These are phyloP conservation scores for Bombus sylvicola DNA, from an alignment of 1,140 invertebrate species.

Conservation along the genomic window DNA sequence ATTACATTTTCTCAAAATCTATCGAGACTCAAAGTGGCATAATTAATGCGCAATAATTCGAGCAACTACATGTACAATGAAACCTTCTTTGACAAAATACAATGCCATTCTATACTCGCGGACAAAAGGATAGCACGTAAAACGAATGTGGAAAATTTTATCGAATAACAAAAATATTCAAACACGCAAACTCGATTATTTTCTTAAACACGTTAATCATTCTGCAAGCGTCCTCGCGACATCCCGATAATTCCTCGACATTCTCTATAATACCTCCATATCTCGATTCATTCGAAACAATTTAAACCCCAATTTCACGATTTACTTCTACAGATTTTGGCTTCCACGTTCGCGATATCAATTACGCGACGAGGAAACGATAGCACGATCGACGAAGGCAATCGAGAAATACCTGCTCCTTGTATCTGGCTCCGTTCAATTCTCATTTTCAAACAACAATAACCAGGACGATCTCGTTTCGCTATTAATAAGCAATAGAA, in stretches of 20 bases:
- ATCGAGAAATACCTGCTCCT: too few relatives aligned
- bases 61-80: too few relatives aligned
- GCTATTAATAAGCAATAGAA: background rate
- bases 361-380: conserved; percentile 13
- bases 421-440: too few relatives aligned
- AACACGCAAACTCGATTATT: background rate
- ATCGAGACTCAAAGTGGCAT: too few relatives aligned
- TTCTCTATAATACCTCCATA: background rate
- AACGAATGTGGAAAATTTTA: too few relatives aligned
- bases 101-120: too few relatives aligned
- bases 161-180: background rate
- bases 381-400: background rate
- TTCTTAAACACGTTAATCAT: too few relatives aligned
- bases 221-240: background rate
- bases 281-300: background rate
- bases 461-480: background rate
- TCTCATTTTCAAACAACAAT: conserved; percentile 2
- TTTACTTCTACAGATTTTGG: background rate
- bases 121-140: too few relatives aligned
- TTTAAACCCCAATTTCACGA: background rate
- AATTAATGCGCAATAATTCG: too few relatives aligned
- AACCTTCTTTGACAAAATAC: too few relatives aligned
- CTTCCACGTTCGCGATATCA: conserved; percentile 18
- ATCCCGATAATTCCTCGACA: background rate
- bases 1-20: too few relatives aligned